These are phyloP conservation scores for Macaria liturata DNA, from an alignment of 2,888 invertebrate genomes.

Conservation along the genomic window DNA sequence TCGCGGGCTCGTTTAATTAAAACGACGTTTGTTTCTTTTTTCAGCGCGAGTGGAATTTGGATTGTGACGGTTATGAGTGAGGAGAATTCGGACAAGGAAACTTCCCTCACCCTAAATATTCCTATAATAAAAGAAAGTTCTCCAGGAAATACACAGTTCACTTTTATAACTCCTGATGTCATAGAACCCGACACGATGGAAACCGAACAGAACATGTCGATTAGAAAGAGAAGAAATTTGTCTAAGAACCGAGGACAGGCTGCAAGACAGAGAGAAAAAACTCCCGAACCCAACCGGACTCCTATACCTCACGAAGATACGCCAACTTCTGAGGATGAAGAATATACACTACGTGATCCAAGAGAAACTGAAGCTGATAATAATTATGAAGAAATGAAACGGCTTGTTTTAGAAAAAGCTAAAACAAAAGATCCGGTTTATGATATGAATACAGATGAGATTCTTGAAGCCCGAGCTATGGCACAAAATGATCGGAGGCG, in stretches of 20 bases:
- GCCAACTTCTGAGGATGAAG: constrained; percentile 84
- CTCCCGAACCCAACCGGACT: constrained; percentile 75
- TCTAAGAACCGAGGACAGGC: constrained; percentile 81
- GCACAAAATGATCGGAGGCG: constrained; percentile 74
- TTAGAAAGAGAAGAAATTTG: constrained; percentile 84
- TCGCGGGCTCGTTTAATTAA: constrained; percentile 46
- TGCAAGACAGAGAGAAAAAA: constrained; percentile 75
- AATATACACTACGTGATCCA: constrained; percentile 56
- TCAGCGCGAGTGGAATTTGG: constrained; percentile 45
- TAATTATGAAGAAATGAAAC: constrained; percentile 77
- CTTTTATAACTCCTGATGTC: constrained; percentile 43
- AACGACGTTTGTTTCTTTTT: constrained; percentile 49
- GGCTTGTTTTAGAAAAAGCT: constrained; percentile 68
- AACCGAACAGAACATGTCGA: constrained; percentile 74
- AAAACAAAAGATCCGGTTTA: constrained; percentile 72
- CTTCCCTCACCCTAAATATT: constrained; percentile 51
- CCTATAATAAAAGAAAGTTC: constrained; percentile 52
- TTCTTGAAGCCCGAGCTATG: constrained; percentile 70
- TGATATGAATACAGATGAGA: constrained; percentile 71
- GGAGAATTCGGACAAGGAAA: constrained; percentile 45
- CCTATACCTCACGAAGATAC: constrained; percentile 84
- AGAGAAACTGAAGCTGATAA: constrained; percentile 77
- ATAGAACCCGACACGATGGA: constrained; percentile 56
- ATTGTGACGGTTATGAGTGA: constrained; percentile 58
- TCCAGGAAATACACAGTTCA: not conserved